These are phyloP conservation scores for Pterostichus madidus DNA, from an alignment of 2,888 invertebrate species.

Conservation along the genomic window DNA sequence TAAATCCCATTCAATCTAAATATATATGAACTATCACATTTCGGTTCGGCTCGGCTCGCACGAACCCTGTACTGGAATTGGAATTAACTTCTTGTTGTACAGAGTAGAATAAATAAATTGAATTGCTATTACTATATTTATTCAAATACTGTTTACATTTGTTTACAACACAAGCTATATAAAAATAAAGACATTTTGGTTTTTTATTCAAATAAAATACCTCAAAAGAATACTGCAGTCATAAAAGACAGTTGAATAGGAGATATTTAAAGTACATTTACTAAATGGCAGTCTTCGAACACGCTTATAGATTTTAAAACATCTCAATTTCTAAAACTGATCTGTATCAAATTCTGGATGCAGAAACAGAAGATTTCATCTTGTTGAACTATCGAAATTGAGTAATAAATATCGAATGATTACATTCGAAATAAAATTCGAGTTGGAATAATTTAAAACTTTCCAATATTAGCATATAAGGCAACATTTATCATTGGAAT, in stretches of 20 bases:
- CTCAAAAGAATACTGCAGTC: slow-evolving; percentile 57
- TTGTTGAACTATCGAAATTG: no score
- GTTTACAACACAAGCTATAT: slow-evolving; percentile 31
- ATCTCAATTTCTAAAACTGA: no score
- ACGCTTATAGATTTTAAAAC: no score
- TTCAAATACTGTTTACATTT: slow-evolving; percentile 63
- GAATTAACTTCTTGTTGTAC: no score
- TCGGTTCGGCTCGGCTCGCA: no score
- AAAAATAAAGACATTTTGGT: slow-evolving; percentile 53
- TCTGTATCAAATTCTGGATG: no score
- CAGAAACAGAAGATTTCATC: slow-evolving; percentile 8
- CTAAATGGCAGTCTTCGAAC: slow-evolving; percentile 49
- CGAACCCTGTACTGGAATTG: no score
- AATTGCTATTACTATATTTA: slow-evolving; percentile 9
- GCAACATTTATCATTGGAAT: slow-evolving; percentile 9
- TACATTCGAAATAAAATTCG: slow-evolving; percentile 30
- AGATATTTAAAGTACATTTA: no score
- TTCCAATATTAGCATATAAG: slow-evolving; percentile 5
- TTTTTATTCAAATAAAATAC: slow-evolving; percentile 33
- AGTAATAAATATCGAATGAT: no score
- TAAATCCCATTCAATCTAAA: no score
- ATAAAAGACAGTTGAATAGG: slow-evolving; percentile 22
- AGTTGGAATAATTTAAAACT: background rate
- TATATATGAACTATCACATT: no score
- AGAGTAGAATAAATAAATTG: no score